Evolutionary conservation across 1,140 invertebrate species (phyloP).

Genomic region (Cepaea nemoralis): DNA sequence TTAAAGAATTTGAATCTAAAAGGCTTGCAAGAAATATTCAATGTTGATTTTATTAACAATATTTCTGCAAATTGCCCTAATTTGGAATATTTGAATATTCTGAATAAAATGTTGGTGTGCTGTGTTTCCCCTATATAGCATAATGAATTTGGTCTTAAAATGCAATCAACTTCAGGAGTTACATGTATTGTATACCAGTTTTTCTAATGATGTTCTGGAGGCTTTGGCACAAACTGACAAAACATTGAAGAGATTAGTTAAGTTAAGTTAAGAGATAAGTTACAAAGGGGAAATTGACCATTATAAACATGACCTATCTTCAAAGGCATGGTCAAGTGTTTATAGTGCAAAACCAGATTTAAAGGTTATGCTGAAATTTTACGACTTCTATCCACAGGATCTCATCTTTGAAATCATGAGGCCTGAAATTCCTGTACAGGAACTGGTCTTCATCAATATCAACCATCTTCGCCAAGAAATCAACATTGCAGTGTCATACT

Average conservation of each 20-base stretch:
- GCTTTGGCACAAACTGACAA: slow-evolving; percentile 50
- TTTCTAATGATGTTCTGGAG: slow-evolving; percentile 57
- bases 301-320: slow-evolving; percentile 53
- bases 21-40: slow-evolving; percentile 54
- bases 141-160: slow-evolving; percentile 47
- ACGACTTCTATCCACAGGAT: slow-evolving; percentile 59
- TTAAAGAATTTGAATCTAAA: slow-evolving; percentile 57
- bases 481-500: slow-evolving; percentile 52
- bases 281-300: slow-evolving; percentile 62
- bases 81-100: slow-evolving; percentile 61
- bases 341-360: slow-evolving; percentile 50
- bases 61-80: slow-evolving; percentile 57
- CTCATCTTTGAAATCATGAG: slow-evolving; percentile 58
- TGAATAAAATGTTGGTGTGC: slow-evolving; percentile 60
- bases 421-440: slow-evolving; percentile 61
- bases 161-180: slow-evolving; percentile 58
- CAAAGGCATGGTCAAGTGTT: slow-evolving; percentile 55
- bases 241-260: slow-evolving; percentile 52
- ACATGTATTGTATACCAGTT: slow-evolving; percentile 54
- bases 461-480: slow-evolving; percentile 61
- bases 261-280: slow-evolving; percentile 57
- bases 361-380: slow-evolving; percentile 60
- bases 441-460: slow-evolving; percentile 60
- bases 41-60: slow-evolving; percentile 57
- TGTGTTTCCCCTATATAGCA: slow-evolving; percentile 53